These are phyloP conservation scores for Neopelma chrysocephalum DNA, from an alignment of 2,797 vertebrate species.

Conservation along the genomic window DNA sequence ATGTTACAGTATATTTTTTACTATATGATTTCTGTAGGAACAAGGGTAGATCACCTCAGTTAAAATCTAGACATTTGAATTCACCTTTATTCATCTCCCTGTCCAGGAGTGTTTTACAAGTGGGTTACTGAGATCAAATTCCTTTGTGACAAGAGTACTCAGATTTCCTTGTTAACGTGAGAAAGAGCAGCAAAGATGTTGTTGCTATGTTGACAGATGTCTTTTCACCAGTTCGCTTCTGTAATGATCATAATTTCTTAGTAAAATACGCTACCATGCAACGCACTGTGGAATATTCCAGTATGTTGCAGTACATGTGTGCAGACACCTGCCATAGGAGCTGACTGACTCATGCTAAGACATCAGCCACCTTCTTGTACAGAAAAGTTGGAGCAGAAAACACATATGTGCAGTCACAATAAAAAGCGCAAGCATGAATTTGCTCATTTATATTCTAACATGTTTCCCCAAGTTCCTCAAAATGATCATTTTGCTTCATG, in stretches of 20 bases:
- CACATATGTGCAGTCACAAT: neutral
- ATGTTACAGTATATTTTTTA: neutral
- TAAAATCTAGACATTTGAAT: neutral
- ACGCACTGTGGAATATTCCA: neutral
- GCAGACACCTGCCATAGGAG: neutral
- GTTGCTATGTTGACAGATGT: neutral
- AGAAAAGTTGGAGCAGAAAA: neutral
- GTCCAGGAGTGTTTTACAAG: neutral
- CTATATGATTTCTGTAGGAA: neutral
- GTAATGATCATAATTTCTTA: neutral
- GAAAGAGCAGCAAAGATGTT: neutral
- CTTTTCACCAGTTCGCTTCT: neutral
- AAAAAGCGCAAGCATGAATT: neutral
- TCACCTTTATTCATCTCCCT: neutral
- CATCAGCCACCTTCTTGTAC: neutral
- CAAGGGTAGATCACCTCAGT: neutral
- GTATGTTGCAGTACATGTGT: neutral
- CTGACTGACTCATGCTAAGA: neutral
- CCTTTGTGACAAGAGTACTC: neutral
- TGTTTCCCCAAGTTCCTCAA: neutral
- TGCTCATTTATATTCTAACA: neutral
- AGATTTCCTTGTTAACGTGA: neutral
- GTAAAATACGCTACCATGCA: neutral
- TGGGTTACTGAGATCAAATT: neutral
- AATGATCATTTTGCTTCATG: too few relatives aligned